Conservation (phyloP, 2,888 invertebrate species). For the Balanococcus diminutus region DNA sequence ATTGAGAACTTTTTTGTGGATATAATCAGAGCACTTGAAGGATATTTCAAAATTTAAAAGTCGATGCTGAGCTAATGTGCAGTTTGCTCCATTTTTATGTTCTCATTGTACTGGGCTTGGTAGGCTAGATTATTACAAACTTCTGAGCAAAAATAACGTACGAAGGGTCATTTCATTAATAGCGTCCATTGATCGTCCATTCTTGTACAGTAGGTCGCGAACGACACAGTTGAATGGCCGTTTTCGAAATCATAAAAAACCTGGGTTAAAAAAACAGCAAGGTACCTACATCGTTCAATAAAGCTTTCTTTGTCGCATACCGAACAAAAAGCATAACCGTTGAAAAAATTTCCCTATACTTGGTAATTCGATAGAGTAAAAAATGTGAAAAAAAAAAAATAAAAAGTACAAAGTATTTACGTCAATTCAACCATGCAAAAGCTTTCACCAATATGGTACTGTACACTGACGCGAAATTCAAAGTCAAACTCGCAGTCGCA, state of each 20-base stretch:
- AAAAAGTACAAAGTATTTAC: slow-evolving; percentile 15
- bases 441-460: neutral
- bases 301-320: neutral
- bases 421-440: slow-evolving; percentile 13
- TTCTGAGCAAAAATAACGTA: too few species aligned
- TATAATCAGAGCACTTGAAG: too few species aligned
- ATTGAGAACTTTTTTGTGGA: too few species aligned
- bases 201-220: neutral
- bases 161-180: neutral
- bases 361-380: neutral
- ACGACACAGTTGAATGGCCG: neutral
- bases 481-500: neutral
- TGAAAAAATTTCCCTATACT: slow-evolving; percentile 2
- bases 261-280: neutral
- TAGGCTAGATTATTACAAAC: too few species aligned
- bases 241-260: neutral
- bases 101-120: too few species aligned
- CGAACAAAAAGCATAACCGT: neutral
- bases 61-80: too few species aligned
- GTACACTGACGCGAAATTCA: neutral
- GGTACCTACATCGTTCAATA: slow-evolving; percentile 2
- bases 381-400: too few species aligned
- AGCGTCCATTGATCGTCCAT: neutral
- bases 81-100: too few species aligned
- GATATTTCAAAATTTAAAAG: too few species aligned